phyloP scores from a whole-genome alignment of 2,797 vertebrate genomes.

The Pachyuromys duprasi region DNA sequence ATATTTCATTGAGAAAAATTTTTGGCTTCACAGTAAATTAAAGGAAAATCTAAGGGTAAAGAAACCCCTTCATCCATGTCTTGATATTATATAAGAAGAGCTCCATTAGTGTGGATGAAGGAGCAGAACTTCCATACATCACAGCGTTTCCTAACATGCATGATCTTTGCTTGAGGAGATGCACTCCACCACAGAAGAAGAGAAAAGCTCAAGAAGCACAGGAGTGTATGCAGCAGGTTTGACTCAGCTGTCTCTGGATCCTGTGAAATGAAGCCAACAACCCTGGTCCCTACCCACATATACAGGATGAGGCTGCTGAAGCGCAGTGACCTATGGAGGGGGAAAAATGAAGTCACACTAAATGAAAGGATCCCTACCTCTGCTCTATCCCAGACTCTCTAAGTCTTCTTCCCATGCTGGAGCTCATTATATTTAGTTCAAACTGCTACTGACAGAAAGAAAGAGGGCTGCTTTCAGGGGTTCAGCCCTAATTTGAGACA shows the following conservation, averaged over 20 bases:
- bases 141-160: not conserved
- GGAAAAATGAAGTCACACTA: not conserved
- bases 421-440: too few species aligned
- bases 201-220: not conserved
- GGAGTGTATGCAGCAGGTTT: not conserved
- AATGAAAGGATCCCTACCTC: rapidly evolving
- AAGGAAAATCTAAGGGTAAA: not conserved
- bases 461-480: too few species aligned
- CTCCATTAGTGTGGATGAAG: too few species aligned
- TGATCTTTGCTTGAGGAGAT: not conserved
- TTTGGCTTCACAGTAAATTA: not conserved
- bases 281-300: rapidly evolving
- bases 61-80: not conserved
- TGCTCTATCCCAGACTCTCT: not conserved
- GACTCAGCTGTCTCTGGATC: not conserved
- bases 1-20: not conserved
- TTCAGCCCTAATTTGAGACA: not conserved
- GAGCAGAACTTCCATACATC: rapidly evolving
- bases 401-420: not conserved
- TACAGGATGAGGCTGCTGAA: not conserved
- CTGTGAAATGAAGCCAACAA: not conserved
- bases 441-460: not conserved
- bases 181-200: too few species aligned
- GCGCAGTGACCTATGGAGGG: too few species aligned
- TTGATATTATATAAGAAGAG: not conserved